Evolutionary conservation across 2,113 vertebrate species (phyloP).

Genomic region (Entelurus aequoreus): DNA sequence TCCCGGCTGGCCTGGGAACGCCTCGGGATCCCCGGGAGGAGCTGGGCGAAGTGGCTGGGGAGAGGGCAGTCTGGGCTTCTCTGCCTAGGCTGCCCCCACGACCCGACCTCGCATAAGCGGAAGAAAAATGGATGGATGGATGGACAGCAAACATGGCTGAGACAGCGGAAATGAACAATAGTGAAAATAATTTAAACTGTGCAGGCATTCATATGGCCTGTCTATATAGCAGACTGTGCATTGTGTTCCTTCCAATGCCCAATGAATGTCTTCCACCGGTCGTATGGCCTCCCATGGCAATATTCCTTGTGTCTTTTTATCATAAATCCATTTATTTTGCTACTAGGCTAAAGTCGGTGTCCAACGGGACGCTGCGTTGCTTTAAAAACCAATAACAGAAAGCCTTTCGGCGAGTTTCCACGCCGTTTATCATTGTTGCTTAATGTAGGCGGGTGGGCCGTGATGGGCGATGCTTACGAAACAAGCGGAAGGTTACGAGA

Average conservation of each 20-base stretch:
- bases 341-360: conserved; percentile 42
- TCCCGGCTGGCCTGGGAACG: too few relatives aligned
- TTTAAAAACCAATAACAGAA: conserved; percentile 55
- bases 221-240: neutral
- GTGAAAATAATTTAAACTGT: neutral
- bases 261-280: conserved; percentile 17
- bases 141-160: neutral
- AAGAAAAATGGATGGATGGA: too few relatives aligned
- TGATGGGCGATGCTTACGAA: conserved; percentile 33
- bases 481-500: conserved; percentile 27
- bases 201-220: neutral
- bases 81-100: too few relatives aligned
- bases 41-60: too few relatives aligned
- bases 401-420: conserved; percentile 50
- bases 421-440: conserved; percentile 52
- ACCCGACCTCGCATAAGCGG: too few relatives aligned
- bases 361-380: conserved; percentile 48
- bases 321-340: conserved; percentile 57
- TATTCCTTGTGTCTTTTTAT: conserved; percentile 40
- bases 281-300: conserved; percentile 11
- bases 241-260: conserved; percentile 10
- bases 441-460: conserved; percentile 33
- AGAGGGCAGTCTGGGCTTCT: too few relatives aligned
- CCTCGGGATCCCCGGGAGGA: too few relatives aligned
- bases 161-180: neutral